Evolutionary conservation across 1,140 invertebrate genomes (phyloP), one percentile per base, ranked within the genome.

Genomic region (Schlechtendalia chinensis): DNA sequence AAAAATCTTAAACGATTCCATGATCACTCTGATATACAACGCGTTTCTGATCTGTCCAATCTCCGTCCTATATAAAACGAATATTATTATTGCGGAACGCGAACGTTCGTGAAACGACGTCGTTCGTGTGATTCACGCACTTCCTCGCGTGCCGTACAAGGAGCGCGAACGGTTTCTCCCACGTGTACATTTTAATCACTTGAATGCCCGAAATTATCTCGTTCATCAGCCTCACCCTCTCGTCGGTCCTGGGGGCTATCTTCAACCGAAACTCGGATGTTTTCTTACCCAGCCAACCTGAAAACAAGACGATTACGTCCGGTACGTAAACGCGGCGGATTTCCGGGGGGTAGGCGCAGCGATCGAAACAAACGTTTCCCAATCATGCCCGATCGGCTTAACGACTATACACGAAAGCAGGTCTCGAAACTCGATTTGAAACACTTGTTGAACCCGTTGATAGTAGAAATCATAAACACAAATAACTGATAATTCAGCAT

Each of bases 151-250:
- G 83, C 53, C 88, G 86, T 2, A 92, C 87, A 58, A 94, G 87
- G 75, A 87, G 88, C 56, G 89, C 88, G 84, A 95, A 95, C 0
- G 92, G 90, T 83, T 90, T 90, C 84, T 95, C 94, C 94, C 94
- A 95, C 4, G 92, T 91, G 83, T 95, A 95, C 93, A 96, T 96
- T 87, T 96, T 97, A 29, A 97, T 96, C 1, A 96, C 91, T 85
- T 95, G 91, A 83, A 97, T 94, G 0, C 93, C 94, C 63, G 90
- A 89, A 22, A 97, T 91, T 22, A 97, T 93, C 87, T 97, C 95
- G 84, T 93, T 95, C 93, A 96, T 96, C 69, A 95, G 85, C 67
- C 91, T 88, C 0, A 97, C 91, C 82, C 95, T 88, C 84, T 95
- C 90, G 84, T 97, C 96, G 0, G 94, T 96, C 82, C 89, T 88